Conservation (phyloP, 2,888 invertebrate species). For the Erannis defoliaria region DNA sequence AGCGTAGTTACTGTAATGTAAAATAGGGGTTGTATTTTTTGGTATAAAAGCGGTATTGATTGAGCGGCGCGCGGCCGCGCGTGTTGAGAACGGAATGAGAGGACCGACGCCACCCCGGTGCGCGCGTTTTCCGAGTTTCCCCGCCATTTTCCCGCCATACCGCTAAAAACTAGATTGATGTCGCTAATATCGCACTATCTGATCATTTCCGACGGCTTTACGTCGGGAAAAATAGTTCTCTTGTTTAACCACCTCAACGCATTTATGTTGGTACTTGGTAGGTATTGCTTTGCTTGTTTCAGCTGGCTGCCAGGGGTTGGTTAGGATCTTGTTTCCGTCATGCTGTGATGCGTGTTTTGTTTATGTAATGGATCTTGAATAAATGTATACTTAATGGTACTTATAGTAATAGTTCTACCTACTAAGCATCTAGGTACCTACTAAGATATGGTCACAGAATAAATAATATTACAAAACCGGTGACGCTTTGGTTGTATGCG, state of each 20-base stretch:
- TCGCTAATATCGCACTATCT: background rate
- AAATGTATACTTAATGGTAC: background rate
- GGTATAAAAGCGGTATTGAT: conserved; percentile 70
- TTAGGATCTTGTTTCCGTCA: conserved; percentile 54
- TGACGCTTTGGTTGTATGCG: no score
- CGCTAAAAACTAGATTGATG: background rate
- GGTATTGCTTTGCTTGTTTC: conserved; percentile 12
- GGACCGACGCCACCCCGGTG: conserved; percentile 61
- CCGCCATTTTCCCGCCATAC: conserved; percentile 25
- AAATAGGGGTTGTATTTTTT: conserved; percentile 43
- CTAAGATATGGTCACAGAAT: no score
- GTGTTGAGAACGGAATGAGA: conserved; percentile 72
- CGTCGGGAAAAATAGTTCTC: background rate
- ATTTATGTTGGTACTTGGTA: no score
- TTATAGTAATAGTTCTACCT: no score
- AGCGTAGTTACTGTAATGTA: background rate
- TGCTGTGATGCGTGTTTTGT: conserved; percentile 57
- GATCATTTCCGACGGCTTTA: background rate
- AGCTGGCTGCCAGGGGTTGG: conserved; percentile 45
- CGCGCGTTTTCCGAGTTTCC: conserved; percentile 82
- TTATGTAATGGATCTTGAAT: conserved; percentile 45
- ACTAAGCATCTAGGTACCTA: no score
- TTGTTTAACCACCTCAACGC: background rate
- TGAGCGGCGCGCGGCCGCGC: conserved; percentile 80
- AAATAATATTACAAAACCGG: no score